Evolutionary conservation across 2,797 vertebrate genomes (phyloP).

Genomic region (Mormyrus proboscirostris): DNA sequence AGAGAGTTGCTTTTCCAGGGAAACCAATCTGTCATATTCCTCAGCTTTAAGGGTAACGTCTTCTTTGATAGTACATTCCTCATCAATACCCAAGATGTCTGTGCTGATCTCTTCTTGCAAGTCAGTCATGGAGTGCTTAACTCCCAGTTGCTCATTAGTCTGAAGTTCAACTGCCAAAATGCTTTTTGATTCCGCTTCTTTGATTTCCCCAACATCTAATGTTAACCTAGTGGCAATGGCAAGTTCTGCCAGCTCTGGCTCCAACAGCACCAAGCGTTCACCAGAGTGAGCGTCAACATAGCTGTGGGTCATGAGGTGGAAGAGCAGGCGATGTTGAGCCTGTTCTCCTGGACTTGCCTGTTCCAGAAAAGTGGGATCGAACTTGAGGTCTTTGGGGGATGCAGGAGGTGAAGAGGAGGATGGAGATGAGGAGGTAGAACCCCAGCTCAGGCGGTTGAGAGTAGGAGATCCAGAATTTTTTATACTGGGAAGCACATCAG

Average conservation of each 20-base stretch:
- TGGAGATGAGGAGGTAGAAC: constrained; percentile 46
- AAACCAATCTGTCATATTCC: not conserved
- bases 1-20: not conserved
- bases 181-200: constrained; percentile 23
- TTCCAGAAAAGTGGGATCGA: constrained; percentile 36
- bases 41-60: not conserved
- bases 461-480: constrained; percentile 50
- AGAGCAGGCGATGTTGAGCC: constrained; percentile 55
- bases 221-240: constrained; percentile 35
- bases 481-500: constrained; percentile 67
- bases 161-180: not conserved
- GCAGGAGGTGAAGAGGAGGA: constrained; percentile 35
- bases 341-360: constrained; percentile 42
- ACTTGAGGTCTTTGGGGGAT: constrained; percentile 32
- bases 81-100: constrained; percentile 14
- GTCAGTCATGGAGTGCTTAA: constrained; percentile 21
- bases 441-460: constrained; percentile 48
- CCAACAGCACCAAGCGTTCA: constrained; percentile 73
- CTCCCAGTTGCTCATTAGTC: not conserved
- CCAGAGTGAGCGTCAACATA: constrained; percentile 76
- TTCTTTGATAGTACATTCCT: constrained; percentile 19
- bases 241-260: constrained; percentile 60
- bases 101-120: constrained; percentile 20
- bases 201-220: not conserved
- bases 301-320: constrained; percentile 80